A percentile compares a stretch with the other conserved stretches of the same genome.
phyloP scores from a whole-genome alignment of 1,140 invertebrate species.

The Anastrepha obliqua region DNA sequence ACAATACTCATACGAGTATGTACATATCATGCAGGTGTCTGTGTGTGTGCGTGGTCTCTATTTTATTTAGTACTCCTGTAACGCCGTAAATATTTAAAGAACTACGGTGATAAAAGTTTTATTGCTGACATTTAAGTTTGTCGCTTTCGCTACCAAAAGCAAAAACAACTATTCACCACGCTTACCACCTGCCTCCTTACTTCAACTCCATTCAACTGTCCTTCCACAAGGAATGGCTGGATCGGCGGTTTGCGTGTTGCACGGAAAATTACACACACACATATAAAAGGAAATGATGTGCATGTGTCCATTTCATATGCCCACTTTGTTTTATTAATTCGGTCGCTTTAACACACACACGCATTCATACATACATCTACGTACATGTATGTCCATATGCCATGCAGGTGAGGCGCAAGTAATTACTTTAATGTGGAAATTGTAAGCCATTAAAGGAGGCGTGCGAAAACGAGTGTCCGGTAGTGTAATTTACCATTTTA shows the following conservation, averaged over 20 bases:
- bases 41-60: neutral
- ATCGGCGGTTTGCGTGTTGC: neutral
- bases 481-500: slow-evolving; percentile 22
- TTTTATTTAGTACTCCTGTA: slow-evolving; percentile 25
- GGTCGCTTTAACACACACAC: neutral
- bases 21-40: neutral
- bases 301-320: neutral
- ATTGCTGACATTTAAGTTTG: slow-evolving; percentile 52
- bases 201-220: neutral
- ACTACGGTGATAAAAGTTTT: slow-evolving; percentile 44
- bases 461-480: slow-evolving; percentile 24
- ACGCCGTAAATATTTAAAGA: slow-evolving; percentile 42
- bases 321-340: slow-evolving; percentile 7
- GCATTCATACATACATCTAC: neutral
- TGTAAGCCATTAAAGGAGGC: neutral
- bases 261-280: neutral
- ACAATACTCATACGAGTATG: neutral
- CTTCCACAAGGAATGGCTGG: neutral
- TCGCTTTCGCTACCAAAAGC: neutral
- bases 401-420: neutral
- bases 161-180: neutral
- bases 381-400: neutral
- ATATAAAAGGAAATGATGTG: neutral
- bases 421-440: slow-evolving; percentile 49
- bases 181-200: neutral